Evolutionary conservation across 2,797 vertebrate genomes (phyloP).

Genomic region (Sebastolobus alascanus): DNA sequence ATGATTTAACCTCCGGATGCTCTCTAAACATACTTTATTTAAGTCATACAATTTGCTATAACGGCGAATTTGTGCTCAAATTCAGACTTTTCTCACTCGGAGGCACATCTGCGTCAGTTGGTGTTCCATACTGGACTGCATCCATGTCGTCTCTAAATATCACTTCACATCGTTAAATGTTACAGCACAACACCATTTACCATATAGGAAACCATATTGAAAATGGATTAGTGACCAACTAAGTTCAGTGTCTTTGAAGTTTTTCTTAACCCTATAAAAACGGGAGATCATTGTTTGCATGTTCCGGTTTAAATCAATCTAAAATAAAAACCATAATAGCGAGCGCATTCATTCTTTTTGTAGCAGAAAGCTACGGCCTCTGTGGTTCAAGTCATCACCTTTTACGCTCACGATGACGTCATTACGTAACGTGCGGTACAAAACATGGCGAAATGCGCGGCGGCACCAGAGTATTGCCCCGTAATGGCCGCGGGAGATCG

Average conservation of each 20-base stretch:
- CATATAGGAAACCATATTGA: neutral
- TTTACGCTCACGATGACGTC: neutral
- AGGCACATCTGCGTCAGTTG: neutral
- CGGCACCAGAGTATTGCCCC: too few relatives aligned
- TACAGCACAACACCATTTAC: neutral
- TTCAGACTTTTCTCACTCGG: neutral
- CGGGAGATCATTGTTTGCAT: too few relatives aligned
- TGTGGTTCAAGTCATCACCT: neutral
- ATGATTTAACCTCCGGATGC: neutral
- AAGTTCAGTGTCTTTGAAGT: neutral
- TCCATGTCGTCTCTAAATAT: neutral
- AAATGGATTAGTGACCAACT: slow-evolving; percentile 1
- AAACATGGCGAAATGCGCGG: too few relatives aligned
- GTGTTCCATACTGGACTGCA: neutral
- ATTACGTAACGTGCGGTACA: too few relatives aligned
- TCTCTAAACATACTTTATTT: neutral
- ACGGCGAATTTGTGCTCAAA: neutral
- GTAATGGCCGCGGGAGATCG: too few relatives aligned
- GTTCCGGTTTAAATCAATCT: too few relatives aligned
- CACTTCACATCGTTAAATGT: neutral
- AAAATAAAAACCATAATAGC: too few relatives aligned
- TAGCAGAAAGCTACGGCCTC: neutral
- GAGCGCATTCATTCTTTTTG: too few relatives aligned
- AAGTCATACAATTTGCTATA: neutral
- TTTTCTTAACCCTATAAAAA: neutral